A percentile compares a stretch with the other conserved stretches of the same genome.
Evolutionary conservation across 1,140 invertebrate genomes (phyloP).

Genomic region (Zaprionus ghesquierei): DNA sequence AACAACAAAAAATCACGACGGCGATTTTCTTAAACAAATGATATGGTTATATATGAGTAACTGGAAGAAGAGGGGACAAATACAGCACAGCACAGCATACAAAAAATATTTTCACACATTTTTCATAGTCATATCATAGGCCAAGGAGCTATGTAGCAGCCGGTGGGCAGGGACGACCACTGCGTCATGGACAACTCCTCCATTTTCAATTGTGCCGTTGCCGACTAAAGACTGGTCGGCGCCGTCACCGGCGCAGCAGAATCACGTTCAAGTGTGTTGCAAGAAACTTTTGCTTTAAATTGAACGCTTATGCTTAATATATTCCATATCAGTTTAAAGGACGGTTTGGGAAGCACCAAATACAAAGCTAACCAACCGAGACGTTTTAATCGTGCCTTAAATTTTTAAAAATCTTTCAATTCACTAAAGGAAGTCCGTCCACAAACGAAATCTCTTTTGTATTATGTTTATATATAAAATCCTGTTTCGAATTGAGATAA

Average conservation of each 20-base stretch:
- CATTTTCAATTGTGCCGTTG: slow-evolving; percentile 58
- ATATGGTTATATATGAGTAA: slow-evolving; percentile 62
- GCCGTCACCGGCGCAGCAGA: slow-evolving; percentile 46
- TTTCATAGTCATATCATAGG: slow-evolving; percentile 80
- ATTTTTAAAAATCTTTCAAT: not conserved
- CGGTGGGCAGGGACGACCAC: slow-evolving; percentile 72
- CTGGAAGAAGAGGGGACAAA: slow-evolving; percentile 25
- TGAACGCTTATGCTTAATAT: not conserved
- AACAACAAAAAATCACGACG: slow-evolving; percentile 37
- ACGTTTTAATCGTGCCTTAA: slow-evolving; percentile 63
- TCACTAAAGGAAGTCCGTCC: slow-evolving; percentile 66
- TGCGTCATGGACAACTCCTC: slow-evolving; percentile 75
- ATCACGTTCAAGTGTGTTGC: slow-evolving; percentile 44
- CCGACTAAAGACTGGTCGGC: slow-evolving; percentile 29
- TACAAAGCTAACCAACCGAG: slow-evolving; percentile 7
- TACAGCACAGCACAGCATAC: not conserved
- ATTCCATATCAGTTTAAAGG: slow-evolving; percentile 52
- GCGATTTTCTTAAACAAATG: slow-evolving; percentile 67
- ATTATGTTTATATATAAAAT: slow-evolving; percentile 58
- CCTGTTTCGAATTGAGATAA: slow-evolving; percentile 24
- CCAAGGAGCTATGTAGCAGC: slow-evolving; percentile 19
- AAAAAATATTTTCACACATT: slow-evolving; percentile 82
- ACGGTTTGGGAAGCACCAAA: slow-evolving; percentile 56
- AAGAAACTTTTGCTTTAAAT: not conserved
- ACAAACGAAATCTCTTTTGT: slow-evolving; percentile 43